These are phyloP conservation scores for Mus minutoides DNA, from an alignment of 2,797 vertebrate genomes.

Conservation along the genomic window DNA sequence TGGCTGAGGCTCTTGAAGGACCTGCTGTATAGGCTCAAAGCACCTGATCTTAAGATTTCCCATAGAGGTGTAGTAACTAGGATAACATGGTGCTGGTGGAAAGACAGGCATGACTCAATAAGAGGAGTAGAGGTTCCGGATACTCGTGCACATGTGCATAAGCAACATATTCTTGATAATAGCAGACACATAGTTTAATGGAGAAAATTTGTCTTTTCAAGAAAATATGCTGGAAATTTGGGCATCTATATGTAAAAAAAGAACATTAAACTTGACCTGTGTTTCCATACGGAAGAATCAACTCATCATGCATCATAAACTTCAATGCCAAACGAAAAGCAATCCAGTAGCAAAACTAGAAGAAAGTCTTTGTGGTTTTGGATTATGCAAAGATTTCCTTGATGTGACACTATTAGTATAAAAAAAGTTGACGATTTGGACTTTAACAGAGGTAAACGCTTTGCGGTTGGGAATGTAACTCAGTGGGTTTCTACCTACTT, in stretches of 20 bases:
- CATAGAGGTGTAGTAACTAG: not conserved
- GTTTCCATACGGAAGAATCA: not conserved
- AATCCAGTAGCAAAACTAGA: not conserved
- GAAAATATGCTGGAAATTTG: not conserved
- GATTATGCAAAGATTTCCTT: not conserved
- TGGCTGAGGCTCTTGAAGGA: not conserved
- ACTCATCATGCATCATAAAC: not conserved
- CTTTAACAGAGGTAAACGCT: not conserved
- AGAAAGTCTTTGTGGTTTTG: not conserved
- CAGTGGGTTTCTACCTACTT: not conserved
- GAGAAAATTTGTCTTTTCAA: not conserved
- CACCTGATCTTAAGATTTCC: not conserved
- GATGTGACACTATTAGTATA: not conserved
- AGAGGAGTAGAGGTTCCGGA: not conserved
- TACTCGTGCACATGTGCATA: too few relatives aligned
- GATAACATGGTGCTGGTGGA: not conserved
- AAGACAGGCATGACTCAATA: not conserved
- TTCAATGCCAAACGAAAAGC: not conserved
- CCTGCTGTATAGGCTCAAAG: not conserved
- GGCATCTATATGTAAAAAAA: not conserved
- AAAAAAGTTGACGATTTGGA: not conserved
- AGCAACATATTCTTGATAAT: not conserved
- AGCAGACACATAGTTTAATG: not conserved
- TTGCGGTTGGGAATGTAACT: not conserved
- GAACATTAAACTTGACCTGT: not conserved